Conservation (phyloP, 2,888 invertebrate genomes). For the Agriopis aurantiaria region DNA sequence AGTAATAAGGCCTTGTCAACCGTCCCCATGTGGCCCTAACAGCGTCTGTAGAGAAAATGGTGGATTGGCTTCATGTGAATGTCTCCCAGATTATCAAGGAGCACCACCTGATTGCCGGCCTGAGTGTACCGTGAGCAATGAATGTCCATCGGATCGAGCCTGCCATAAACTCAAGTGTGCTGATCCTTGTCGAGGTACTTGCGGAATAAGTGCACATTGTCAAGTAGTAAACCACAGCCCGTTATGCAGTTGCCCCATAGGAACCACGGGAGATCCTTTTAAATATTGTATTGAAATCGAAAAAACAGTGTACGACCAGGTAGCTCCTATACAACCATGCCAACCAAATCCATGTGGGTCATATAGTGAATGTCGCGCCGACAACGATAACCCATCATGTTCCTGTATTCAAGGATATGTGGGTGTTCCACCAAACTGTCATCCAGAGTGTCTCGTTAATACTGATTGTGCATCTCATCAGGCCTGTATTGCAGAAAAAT, state of each 20-base stretch:
- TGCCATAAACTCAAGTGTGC: constrained; percentile 92
- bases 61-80: constrained; percentile 91
- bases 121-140: constrained; percentile 92
- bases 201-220: constrained; percentile 90
- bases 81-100: constrained; percentile 89
- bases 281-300: constrained; percentile 81
- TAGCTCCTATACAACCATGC: constrained; percentile 86
- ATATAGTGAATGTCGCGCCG: constrained; percentile 91
- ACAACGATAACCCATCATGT: constrained; percentile 91
- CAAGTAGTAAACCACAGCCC: constrained; percentile 93
- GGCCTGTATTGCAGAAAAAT: constrained; percentile 93
- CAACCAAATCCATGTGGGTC: constrained; percentile 93
- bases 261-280: constrained; percentile 89
- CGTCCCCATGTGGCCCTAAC: constrained; percentile 92
- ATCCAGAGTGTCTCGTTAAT: constrained; percentile 94
- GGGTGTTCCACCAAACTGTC: constrained; percentile 93
- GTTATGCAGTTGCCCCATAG: constrained; percentile 90
- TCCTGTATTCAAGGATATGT: constrained; percentile 90
- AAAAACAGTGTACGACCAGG: constrained; percentile 53
- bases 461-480: constrained; percentile 92
- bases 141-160: constrained; percentile 91
- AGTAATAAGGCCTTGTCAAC: constrained; percentile 88
- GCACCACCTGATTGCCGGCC: constrained; percentile 91
- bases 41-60: constrained; percentile 92
- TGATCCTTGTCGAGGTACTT: constrained; percentile 92